These are phyloP conservation scores for Athrips mouffetella DNA, from an alignment of 2,888 invertebrate species.

Conservation along the genomic window DNA sequence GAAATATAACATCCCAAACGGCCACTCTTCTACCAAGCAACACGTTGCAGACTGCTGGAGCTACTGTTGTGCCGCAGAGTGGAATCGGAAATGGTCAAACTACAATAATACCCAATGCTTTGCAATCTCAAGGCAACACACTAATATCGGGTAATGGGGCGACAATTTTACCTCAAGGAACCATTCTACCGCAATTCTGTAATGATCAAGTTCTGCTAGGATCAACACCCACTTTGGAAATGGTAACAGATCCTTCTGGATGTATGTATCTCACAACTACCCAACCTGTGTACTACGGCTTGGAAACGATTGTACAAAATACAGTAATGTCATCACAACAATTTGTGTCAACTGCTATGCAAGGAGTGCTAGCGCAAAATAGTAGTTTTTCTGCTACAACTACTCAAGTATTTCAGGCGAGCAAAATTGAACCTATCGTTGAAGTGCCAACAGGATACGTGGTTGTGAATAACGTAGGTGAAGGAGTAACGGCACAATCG, in stretches of 20 bases:
- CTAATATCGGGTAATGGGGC: slow-evolving; percentile 70
- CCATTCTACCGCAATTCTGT: slow-evolving; percentile 73
- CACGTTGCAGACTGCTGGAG: slow-evolving; percentile 58
- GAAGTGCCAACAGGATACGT: slow-evolving; percentile 86
- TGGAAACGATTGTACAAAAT: slow-evolving; percentile 92
- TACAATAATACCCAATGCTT: slow-evolving; percentile 68
- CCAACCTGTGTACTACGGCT: slow-evolving; percentile 88
- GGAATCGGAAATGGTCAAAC: slow-evolving; percentile 72
- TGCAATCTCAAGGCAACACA: slow-evolving; percentile 75
- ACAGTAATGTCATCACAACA: slow-evolving; percentile 94
- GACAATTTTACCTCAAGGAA: slow-evolving; percentile 80
- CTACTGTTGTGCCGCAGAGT: slow-evolving; percentile 69
- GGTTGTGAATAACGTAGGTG: slow-evolving; percentile 81
- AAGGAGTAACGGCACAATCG: slow-evolving; percentile 61
- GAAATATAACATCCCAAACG: slow-evolving; percentile 60
- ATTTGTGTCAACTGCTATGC: slow-evolving; percentile 88
- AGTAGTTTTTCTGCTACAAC: slow-evolving; percentile 91
- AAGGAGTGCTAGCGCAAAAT: slow-evolving; percentile 87
- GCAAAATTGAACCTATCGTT: slow-evolving; percentile 89
- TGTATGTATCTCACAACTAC: slow-evolving; percentile 80
- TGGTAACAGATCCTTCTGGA: slow-evolving; percentile 79
- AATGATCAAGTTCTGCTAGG: slow-evolving; percentile 81
- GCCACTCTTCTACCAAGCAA: slow-evolving; percentile 62
- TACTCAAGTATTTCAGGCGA: slow-evolving; percentile 90
- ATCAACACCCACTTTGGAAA: slow-evolving; percentile 80